These are phyloP conservation scores for Drosophila setifemur DNA, from an alignment of 1,140 invertebrate species.

Conservation along the genomic window DNA sequence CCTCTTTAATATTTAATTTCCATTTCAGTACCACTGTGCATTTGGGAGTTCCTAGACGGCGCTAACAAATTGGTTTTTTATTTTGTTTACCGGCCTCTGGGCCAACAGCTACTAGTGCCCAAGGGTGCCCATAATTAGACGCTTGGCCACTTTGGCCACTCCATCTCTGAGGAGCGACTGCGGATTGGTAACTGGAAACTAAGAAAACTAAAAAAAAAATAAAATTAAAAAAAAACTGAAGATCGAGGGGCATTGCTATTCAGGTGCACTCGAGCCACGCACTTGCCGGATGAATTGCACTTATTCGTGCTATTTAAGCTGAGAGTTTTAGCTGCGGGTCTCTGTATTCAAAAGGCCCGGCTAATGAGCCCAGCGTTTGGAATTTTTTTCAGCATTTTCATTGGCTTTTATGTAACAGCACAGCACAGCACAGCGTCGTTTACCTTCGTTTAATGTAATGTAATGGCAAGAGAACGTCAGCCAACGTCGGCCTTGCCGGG, in stretches of 20 bases:
- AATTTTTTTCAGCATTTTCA: slow-evolving; percentile 60
- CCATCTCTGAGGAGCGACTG: slow-evolving; percentile 4
- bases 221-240: no score
- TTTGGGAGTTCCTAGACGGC: slow-evolving; percentile 22
- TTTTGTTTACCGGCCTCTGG: slow-evolving; percentile 31
- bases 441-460: slow-evolving; percentile 60
- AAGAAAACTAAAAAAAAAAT: no score
- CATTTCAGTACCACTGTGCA: slow-evolving; percentile 13
- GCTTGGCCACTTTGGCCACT: slow-evolving; percentile 23
- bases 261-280: slow-evolving; percentile 38
- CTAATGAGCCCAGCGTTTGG: slow-evolving; percentile 51
- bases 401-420: slow-evolving; percentile 63
- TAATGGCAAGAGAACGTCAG: slow-evolving; percentile 60
- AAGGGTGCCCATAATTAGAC: slow-evolving; percentile 56
- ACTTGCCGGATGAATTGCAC: slow-evolving; percentile 68
- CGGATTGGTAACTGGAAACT: slow-evolving; percentile 3
- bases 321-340: slow-evolving; percentile 35
- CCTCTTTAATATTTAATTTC: background rate
- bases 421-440: slow-evolving; percentile 21
- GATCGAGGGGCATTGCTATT: slow-evolving; percentile 5
- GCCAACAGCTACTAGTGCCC: slow-evolving; percentile 21
- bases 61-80: slow-evolving; percentile 48
- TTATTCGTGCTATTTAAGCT: slow-evolving; percentile 39
- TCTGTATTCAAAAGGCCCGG: slow-evolving; percentile 52
- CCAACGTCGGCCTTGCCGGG: slow-evolving; percentile 43